Evolutionary conservation across 2,888 invertebrate species (phyloP).

Genomic region (Atethmia centrago): DNA sequence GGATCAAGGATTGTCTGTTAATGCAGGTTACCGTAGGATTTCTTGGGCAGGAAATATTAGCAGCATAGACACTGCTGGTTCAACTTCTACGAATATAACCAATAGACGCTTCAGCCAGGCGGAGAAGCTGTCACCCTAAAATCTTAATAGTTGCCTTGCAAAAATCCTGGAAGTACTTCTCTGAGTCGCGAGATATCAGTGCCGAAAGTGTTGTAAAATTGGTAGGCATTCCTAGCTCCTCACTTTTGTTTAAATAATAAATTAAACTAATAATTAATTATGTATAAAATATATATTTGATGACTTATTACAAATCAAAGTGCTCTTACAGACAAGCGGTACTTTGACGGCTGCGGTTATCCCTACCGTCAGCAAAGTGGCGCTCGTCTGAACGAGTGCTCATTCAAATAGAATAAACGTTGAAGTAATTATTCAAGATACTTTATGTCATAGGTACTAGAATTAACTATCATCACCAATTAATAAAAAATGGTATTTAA

Average conservation of each 20-base stretch:
- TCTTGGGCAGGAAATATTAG: background rate
- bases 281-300: conserved; percentile 54
- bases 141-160: background rate
- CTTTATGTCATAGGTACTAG: conserved; percentile 28
- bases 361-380: background rate
- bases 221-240: background rate
- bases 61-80: background rate
- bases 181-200: background rate
- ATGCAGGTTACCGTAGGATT: background rate
- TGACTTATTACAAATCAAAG: conserved; percentile 41
- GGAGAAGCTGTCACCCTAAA: background rate
- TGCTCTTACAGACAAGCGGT: conserved; percentile 14
- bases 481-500: conserved; percentile 19
- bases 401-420: conserved; percentile 32
- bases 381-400: conserved; percentile 1
- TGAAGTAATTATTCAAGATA: conserved; percentile 30
- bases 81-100: background rate
- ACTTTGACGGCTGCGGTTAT: background rate
- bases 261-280: conserved; percentile 30
- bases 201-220: background rate
- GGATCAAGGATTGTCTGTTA: background rate
- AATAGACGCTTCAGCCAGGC: background rate
- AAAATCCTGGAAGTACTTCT: background rate
- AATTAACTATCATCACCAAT: conserved; percentile 19
- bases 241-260: conserved; percentile 10